Percentiles rank a stretch among this genome's conserved stretches.
Conservation (phyloP, 2,113 vertebrate genomes). For the Periophthalmodon schlosseri region DNA sequence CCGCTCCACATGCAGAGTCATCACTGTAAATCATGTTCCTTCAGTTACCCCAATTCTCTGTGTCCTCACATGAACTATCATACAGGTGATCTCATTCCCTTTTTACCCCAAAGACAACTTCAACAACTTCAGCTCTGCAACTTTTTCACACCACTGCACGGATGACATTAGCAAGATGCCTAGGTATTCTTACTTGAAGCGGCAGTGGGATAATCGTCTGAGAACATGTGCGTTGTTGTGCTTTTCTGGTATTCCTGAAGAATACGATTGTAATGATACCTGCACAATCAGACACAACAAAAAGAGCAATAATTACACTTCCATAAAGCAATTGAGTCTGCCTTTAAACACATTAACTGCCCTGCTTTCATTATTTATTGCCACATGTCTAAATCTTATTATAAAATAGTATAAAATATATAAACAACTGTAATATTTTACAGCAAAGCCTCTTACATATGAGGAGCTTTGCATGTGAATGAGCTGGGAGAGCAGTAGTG, state of each 20-base stretch:
- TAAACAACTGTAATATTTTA: constrained; percentile 38
- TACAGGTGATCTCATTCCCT: background rate
- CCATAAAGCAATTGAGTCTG: background rate
- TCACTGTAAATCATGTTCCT: background rate
- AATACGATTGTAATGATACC: constrained; percentile 68
- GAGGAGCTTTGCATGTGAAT: constrained; percentile 20
- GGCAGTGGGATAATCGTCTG: constrained; percentile 8
- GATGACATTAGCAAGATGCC: background rate
- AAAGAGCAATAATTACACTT: background rate
- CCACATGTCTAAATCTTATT: background rate
- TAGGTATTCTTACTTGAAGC: constrained; percentile 51
- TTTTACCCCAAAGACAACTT: background rate
- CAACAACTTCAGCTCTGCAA: background rate
- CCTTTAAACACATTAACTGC: background rate
- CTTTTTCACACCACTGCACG: background rate
- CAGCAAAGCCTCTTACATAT: constrained; percentile 58
- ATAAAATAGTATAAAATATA: constrained; percentile 7
- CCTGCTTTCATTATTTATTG: no score
- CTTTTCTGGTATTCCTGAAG: constrained; percentile 44
- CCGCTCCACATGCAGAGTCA: background rate
- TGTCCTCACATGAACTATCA: no score
- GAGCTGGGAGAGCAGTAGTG: constrained; percentile 2
- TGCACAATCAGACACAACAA: constrained; percentile 28
- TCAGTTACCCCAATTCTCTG: no score
- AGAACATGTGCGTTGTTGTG: constrained; percentile 3